A percentile compares a stretch with the other conserved stretches of the same genome.
phyloP scores from a whole-genome alignment of 2,797 vertebrate species.

The Sebastes jordani region DNA sequence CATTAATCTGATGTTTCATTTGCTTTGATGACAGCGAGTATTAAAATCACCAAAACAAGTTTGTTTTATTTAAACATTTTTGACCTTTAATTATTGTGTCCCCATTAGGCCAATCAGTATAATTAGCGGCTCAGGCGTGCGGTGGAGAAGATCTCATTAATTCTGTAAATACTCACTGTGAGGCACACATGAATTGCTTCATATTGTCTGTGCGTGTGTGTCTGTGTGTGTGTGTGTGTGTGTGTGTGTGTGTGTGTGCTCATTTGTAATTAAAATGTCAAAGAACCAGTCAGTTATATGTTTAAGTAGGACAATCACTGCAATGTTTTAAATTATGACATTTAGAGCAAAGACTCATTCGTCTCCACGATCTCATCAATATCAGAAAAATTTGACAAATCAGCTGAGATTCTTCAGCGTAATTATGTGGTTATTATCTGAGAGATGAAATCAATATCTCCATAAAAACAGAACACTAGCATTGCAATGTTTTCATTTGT shows the following conservation, averaged over 20 bases:
- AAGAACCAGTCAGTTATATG: neutral
- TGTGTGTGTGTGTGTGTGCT: neutral
- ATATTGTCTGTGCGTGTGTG: neutral
- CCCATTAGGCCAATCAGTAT: conserved; percentile 46
- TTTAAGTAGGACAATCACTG: neutral
- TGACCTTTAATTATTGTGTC: conserved; percentile 53
- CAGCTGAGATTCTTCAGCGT: neutral
- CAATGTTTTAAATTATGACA: neutral
- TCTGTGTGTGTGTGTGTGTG: neutral
- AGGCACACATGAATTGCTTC: conserved; percentile 19
- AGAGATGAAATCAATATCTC: neutral
- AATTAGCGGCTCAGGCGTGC: conserved; percentile 47
- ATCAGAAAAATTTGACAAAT: neutral
- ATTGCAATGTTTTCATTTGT: neutral
- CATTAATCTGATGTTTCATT: neutral
- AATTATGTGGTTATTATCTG: neutral
- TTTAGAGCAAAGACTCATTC: neutral
- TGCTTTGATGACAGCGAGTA: conserved; percentile 6
- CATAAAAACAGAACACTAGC: neutral
- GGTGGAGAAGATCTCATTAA: conserved; percentile 54
- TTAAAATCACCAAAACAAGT: conserved; percentile 16
- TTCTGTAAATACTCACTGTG: conserved; percentile 37
- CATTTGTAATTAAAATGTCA: conserved; percentile 25
- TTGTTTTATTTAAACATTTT: conserved; percentile 45
- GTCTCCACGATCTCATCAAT: neutral